Evolutionary conservation across 2,888 invertebrate genomes (phyloP).

Genomic region (Drosophila paranaensis): DNA sequence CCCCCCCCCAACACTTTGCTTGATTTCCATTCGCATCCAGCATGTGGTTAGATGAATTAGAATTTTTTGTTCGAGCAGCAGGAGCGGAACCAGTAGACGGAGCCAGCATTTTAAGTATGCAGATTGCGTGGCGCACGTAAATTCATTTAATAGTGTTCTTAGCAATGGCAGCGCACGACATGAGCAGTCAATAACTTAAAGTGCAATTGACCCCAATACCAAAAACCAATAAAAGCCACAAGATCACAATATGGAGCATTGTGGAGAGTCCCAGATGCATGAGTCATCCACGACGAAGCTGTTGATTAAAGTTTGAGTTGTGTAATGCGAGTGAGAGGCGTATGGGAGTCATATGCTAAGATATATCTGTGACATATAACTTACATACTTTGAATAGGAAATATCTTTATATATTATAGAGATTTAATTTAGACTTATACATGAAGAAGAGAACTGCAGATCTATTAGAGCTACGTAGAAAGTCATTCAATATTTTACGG

Average conservation of each 20-base stretch:
- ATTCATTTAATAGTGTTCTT: slow-evolving; percentile 72
- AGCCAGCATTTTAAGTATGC: slow-evolving; percentile 68
- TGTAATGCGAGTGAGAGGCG: not conserved
- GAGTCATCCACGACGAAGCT: not conserved
- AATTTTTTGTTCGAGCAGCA: slow-evolving; percentile 34
- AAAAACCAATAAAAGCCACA: slow-evolving; percentile 36
- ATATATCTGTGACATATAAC: not conserved
- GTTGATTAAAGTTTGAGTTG: too few relatives aligned
- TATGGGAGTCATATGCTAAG: not conserved
- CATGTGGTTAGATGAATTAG: slow-evolving; percentile 54
- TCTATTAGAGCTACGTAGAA: not conserved
- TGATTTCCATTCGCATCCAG: slow-evolving; percentile 40
- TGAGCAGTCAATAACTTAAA: slow-evolving; percentile 47
- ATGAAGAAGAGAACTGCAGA: too few relatives aligned
- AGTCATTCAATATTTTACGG: not conserved
- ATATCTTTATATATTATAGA: too few relatives aligned
- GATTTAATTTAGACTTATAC: too few relatives aligned
- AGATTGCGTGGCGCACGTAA: slow-evolving; percentile 77
- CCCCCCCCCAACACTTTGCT: slow-evolving; percentile 20
- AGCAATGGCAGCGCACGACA: slow-evolving; percentile 40
- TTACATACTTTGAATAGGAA: too few relatives aligned
- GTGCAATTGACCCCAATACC: slow-evolving; percentile 58
- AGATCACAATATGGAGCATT: slow-evolving; percentile 6
- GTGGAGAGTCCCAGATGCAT: not conserved
- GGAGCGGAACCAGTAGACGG: not conserved